Conservation (phyloP, 2,113 vertebrate species). For the Laticauda colubrina region DNA sequence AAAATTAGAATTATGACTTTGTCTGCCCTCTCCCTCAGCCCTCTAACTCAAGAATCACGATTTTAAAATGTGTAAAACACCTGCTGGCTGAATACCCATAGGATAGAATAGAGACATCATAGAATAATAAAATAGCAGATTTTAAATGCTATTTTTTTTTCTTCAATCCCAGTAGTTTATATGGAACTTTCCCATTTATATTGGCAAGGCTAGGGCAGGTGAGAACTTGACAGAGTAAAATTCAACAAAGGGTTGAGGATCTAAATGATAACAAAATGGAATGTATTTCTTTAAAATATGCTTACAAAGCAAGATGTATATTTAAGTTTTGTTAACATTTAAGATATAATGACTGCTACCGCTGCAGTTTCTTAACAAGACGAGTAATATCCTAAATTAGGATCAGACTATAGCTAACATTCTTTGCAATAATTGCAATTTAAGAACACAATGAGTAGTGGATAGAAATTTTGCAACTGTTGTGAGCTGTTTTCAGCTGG, state of each 20-base stretch:
- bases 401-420: not conserved
- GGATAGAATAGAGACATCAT: not conserved
- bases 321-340: not conserved
- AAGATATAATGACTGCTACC: not conserved
- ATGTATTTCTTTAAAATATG: not conserved
- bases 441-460: not conserved
- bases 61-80: not conserved
- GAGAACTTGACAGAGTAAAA: not conserved
- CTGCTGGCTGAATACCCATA: not conserved
- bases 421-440: not conserved
- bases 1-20: not conserved
- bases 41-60: not conserved
- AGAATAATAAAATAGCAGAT: not conserved
- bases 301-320: not conserved
- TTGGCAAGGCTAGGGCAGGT: not conserved
- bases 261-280: not conserved
- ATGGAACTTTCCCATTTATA: not conserved
- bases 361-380: not conserved
- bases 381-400: not conserved
- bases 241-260: not conserved
- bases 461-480: not conserved
- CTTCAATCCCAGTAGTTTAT: not conserved
- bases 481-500: too few relatives aligned
- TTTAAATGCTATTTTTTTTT: not conserved
- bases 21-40: not conserved